Conservation (phyloP, 2,797 vertebrate species). For the Halcyon chelicuti region DNA sequence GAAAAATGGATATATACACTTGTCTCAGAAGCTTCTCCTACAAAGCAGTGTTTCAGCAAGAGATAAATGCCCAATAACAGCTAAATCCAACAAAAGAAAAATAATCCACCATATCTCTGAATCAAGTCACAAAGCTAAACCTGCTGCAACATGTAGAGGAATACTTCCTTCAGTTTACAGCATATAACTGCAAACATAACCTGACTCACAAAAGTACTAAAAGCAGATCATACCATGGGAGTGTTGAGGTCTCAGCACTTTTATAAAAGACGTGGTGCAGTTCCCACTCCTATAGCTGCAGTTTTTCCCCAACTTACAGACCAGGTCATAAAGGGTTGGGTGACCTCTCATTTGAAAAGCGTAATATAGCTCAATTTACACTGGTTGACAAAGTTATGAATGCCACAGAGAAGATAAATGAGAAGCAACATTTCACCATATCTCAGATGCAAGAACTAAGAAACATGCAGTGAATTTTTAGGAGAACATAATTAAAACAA, state of each 20-base stretch:
- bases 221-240: background rate
- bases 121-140: background rate
- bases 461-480: background rate
- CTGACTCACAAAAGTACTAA: background rate
- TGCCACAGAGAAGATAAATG: background rate
- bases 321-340: background rate
- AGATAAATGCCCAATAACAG: background rate
- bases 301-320: background rate
- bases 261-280: background rate
- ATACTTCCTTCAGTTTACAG: background rate
- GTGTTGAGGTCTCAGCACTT: background rate
- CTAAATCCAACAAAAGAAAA: background rate
- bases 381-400: background rate
- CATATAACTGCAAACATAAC: background rate
- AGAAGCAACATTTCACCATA: background rate
- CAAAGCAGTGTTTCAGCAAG: background rate
- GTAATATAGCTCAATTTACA: background rate
- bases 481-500: background rate
- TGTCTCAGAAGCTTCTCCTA: background rate
- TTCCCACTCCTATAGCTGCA: background rate
- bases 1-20: background rate
- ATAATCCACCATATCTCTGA: background rate
- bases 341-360: background rate
- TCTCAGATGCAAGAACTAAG: background rate
- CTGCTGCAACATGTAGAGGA: background rate